Evolutionary conservation across 2,888 invertebrate species (phyloP), one percentile per base, ranked within the genome.

Genomic region (Troides helena): DNA sequence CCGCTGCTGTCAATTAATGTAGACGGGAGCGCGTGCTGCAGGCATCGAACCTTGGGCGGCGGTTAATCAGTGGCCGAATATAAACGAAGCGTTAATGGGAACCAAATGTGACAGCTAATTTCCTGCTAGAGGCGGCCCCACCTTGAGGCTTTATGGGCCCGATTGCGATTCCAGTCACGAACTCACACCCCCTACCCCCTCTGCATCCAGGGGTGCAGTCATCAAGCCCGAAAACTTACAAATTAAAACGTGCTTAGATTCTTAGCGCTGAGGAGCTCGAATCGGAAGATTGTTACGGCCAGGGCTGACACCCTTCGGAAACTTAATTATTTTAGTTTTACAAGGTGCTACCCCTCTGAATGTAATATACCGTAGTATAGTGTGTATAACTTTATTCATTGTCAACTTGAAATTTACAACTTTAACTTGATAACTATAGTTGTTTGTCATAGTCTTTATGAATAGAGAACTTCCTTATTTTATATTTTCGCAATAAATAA

Each of bases 41-140:
- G 30, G 61, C 68, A 58, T 62, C 72, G 69, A 73, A 72, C 68
- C 72, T 72, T 65, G 74, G 73, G 73, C 72, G 73, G 73, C 72
- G 73, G 81, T 81, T 85, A 84, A 87, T 87, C 85, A 86, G 80
- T 75, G 72, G 77, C 72, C 77, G 77, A 80, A 80, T 74, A 77
- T 75, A 73, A 75, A 77, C 78, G 75, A 73, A 76, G 73, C 80
- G 79, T 81, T 87, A 87, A 88, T 88, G 81, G 83, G 78, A 80
- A 84, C 83, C 80, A 88, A 90, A 88, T 88, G 89, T 88, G 90
- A 89, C 90, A 90, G 87, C 86, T 88, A 89, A 90, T 90, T 90
- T 88, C 88, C 88, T 85, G 85, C 82, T 85, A 84, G 84, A 85
- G 85, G 80, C 85, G 82, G 82, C 81, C 80, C 80, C 80, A 83